phyloP scores from a whole-genome alignment of 2,113 vertebrate genomes.

The Lanius collurio region DNA sequence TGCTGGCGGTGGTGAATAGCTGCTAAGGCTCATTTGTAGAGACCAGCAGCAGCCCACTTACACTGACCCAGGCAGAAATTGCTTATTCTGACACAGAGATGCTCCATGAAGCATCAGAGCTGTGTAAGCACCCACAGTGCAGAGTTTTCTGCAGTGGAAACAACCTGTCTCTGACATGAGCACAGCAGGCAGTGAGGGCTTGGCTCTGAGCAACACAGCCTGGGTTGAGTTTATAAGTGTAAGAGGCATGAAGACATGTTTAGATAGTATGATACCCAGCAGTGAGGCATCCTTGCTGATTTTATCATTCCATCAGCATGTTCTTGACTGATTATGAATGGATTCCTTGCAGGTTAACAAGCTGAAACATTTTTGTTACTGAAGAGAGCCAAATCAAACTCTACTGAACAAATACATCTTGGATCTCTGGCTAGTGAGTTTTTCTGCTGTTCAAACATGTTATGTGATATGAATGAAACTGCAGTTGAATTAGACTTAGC shows the following conservation, averaged over 20 bases:
- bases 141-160: background rate
- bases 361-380: background rate
- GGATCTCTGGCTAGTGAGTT: background rate
- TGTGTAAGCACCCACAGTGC: background rate
- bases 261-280: background rate
- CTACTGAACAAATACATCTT: background rate
- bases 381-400: background rate
- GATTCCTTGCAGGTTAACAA: background rate
- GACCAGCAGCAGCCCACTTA: background rate
- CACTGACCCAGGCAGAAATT: background rate
- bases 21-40: background rate
- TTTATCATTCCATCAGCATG: background rate
- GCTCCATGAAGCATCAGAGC: background rate
- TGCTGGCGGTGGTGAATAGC: fast-evolving
- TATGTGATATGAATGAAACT: background rate
- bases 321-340: background rate
- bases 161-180: background rate
- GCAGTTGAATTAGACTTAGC: background rate
- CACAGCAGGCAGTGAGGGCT: background rate
- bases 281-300: background rate
- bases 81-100: background rate
- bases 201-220: background rate
- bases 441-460: background rate
- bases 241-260: background rate
- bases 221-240: background rate